Evolutionary conservation across 2,797 vertebrate species (phyloP), one percentile per base, ranked within the genome.

Genomic region (Brachyalestes nurse): DNA sequence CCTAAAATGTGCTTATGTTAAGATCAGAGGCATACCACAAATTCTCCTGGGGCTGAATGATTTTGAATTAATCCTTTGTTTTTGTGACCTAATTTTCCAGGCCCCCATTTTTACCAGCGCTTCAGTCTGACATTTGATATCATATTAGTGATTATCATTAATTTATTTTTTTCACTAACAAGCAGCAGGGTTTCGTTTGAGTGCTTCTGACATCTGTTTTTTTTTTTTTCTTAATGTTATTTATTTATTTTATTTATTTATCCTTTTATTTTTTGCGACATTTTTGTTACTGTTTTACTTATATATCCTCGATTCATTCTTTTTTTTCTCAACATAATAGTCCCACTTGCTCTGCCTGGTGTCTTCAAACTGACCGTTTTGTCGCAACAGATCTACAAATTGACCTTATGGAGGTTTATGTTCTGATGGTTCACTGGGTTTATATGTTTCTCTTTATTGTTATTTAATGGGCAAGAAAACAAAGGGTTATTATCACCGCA

Each of bases 31-130:
- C 71, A 82, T 82, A 75, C 71, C 76, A 69, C 76, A 38, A 69
- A 79, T 82, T 72, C 76, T 82, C 67, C 53, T 28, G 81, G 71
- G 81, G 76, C 72, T 78, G 76, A 78, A 82, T 78, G 60, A 69
- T 82, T 82, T 69, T 40, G 71, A 70, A 78, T 64, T 82, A 82
- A 78, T 82, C 81, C 76, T 64, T 83, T 83, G 77, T 82, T 83
- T 83, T 79, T 84, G 76, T 80, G 70, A 84, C 74, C 78, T 79
- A 72, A 77, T 84, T 84, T 83, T 70, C 53, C 45, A 67, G 82
- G 78, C 51, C 77, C 69, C 77, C 40, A 74, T 78, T 85, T 74
- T 66, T 74, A 66, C 74, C 74, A 70, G 65, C 4, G 8, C 34
- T 78, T 28, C 38, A 13, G n/a, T 58, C 69, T 73, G 81, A 82